Evolutionary conservation across 2,888 invertebrate species (phyloP).

Genomic region (Napeogenes sylphis): DNA sequence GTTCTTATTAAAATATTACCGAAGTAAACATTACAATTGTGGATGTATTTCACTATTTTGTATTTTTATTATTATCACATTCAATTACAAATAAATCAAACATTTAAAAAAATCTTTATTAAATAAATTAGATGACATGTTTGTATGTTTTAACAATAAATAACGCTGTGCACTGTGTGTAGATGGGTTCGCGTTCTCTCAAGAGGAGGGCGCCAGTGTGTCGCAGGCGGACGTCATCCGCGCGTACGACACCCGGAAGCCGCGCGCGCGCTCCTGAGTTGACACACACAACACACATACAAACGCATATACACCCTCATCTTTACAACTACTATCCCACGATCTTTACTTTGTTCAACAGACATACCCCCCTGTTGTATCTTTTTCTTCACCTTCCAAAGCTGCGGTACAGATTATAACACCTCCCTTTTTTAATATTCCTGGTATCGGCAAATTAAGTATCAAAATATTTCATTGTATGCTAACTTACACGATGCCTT

Average conservation of each 20-base stretch:
- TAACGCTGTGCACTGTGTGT: conserved; percentile 30
- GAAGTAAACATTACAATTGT: not conserved
- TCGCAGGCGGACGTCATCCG: conserved; percentile 96
- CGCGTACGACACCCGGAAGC: conserved; percentile 95
- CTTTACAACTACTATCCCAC: not conserved
- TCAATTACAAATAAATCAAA: too few relatives aligned
- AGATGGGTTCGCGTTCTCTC: conserved; percentile 99
- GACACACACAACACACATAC: conserved; percentile 24
- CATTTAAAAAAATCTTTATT: too few relatives aligned
- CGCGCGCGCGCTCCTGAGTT: conserved; percentile 85
- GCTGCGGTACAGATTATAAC: too few relatives aligned
- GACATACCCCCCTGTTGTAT: not conserved
- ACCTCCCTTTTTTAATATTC: too few relatives aligned
- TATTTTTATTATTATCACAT: not conserved
- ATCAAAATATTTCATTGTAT: too few relatives aligned
- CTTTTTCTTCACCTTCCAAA: too few relatives aligned
- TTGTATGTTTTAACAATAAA: not conserved
- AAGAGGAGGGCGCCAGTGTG: conserved; percentile 98
- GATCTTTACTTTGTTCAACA: conserved; percentile 2
- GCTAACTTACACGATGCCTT: too few relatives aligned
- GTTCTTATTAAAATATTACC: conserved; percentile 3
- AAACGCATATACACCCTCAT: conserved; percentile 8
- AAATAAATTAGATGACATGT: too few relatives aligned
- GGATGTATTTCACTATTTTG: not conserved
- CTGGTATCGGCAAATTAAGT: too few relatives aligned